Base-by-base conservation (phyloP, 2,113 vertebrate genomes). In the Tachysurus vachellii region DNA sequence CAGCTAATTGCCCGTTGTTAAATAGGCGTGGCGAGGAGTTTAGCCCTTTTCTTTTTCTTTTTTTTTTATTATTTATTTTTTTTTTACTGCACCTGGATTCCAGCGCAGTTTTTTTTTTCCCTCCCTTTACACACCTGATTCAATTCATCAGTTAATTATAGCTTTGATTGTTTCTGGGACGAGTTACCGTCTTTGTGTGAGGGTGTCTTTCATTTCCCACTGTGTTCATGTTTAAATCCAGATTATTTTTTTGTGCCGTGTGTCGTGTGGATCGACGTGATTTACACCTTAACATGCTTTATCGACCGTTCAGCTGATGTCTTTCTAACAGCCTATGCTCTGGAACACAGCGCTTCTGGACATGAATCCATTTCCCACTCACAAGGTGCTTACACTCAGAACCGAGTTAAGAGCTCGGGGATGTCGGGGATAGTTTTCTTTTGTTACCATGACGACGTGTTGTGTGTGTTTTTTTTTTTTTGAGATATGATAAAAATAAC, bases 1-100 rank as follows among this genome's bases (percentile, higher is more conserved):
- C 90, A 89, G 89, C 89, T 89, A 83, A 88, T 88, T 92, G 87
- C 54, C 79, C 84, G 73, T 86, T 84, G 42, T 84, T 81, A 86
- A 88, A 56, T 62, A 28, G 82, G 66, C 23, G 21, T 57, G 26
- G 50, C n/a, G n/a, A 61, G 16, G 56, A 31, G 19, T n/a, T n/a
- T 77, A 77, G 79, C 16, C 2, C 56, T 79, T 1, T 3, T 50
- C 4, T 50, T 3, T 50, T 50, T 50, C 47, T 50, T 6, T 47
- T 47, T 47, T 6, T 1, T n/a, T n/a, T 82, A 50, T 50, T 64
- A 28, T 62, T 50, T n/a, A 8, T 83, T 7, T 14, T 1, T 23
- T 2, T 19, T 7, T 12, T 14, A 0, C 26, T 81, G 56, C 77
- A 64, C 59, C 44, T 68, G 44, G 44, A 7, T 8, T 82, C 80